Evolutionary conservation across 2,113 vertebrate genomes (phyloP).

Genomic region (Mesocricetus auratus): DNA sequence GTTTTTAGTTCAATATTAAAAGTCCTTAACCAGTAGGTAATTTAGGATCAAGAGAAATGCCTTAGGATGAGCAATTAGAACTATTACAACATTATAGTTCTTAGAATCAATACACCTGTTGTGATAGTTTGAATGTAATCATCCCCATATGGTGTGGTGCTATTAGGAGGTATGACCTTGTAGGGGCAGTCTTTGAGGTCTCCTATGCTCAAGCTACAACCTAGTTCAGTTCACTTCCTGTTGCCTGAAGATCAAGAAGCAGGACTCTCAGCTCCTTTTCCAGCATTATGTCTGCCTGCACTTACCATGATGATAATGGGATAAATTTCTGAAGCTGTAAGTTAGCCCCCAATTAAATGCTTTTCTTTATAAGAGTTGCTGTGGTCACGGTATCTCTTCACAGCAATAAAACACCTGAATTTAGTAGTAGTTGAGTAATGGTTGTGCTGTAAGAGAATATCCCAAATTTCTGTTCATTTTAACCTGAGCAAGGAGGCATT

Average conservation of each 20-base stretch:
- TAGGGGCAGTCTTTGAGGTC: not conserved
- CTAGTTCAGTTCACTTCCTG: not conserved
- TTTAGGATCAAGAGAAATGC: not conserved
- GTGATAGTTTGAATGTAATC: not conserved
- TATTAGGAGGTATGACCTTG: not conserved
- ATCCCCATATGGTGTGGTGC: not conserved
- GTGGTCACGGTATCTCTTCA: not conserved
- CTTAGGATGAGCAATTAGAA: constrained; percentile 42
- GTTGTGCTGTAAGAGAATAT: not conserved
- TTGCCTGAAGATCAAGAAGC: not conserved
- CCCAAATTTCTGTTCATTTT: constrained; percentile 30
- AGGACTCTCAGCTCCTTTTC: not conserved
- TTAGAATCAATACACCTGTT: constrained; percentile 3
- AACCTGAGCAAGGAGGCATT: constrained; percentile 11
- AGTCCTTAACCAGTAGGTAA: constrained; percentile 17
- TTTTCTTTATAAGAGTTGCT: not conserved
- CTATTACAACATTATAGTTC: not conserved
- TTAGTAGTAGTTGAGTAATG: not conserved
- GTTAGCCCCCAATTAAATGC: not conserved
- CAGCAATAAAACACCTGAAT: not conserved
- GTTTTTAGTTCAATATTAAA: constrained; percentile 13
- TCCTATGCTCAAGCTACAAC: not conserved
- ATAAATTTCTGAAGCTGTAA: not conserved
- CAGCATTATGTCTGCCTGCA: not conserved
- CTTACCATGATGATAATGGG: not conserved